A percentile compares a stretch with the other conserved stretches of the same genome.
phyloP scores from a whole-genome alignment of 2,797 vertebrate genomes.

The Cephalopachus bancanus region DNA sequence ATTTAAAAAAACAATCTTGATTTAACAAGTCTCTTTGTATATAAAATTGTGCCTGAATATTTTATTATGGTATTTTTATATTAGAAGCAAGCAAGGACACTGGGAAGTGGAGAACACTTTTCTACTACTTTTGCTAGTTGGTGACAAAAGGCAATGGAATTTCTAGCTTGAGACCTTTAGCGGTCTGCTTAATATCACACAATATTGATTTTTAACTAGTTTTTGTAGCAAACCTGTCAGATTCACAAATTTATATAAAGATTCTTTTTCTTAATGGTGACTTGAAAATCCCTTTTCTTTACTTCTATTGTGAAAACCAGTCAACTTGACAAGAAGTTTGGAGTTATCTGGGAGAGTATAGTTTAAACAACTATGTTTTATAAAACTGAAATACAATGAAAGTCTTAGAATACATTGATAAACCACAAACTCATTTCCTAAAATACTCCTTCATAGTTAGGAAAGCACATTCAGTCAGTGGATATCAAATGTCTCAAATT shows the following conservation, averaged over 20 bases:
- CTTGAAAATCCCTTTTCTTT: slow-evolving; percentile 9
- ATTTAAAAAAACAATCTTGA: background rate
- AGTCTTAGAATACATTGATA: background rate
- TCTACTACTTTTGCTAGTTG: slow-evolving; percentile 62
- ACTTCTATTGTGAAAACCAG: slow-evolving; percentile 37
- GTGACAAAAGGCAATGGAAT: background rate
- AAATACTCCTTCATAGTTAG: accelerated
- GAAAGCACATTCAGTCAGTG: background rate
- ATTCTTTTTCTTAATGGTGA: slow-evolving; percentile 39
- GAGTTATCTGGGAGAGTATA: background rate
- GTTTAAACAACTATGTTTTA: slow-evolving; percentile 23
- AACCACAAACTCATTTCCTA: background rate
- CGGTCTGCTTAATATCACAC: slow-evolving; percentile 37
- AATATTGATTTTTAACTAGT: slow-evolving; percentile 78
- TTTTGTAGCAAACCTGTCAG: slow-evolving; percentile 73
- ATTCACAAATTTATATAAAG: slow-evolving; percentile 25
- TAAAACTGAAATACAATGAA: background rate
- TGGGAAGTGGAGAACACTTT: background rate
- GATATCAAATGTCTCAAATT: background rate
- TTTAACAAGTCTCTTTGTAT: background rate
- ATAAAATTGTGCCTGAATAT: background rate
- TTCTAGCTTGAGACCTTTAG: slow-evolving; percentile 23
- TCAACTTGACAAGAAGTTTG: slow-evolving; percentile 9
- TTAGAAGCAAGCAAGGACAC: background rate
- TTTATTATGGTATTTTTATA: slow-evolving; percentile 51